phyloP scores from a whole-genome alignment of 2,113 vertebrate genomes.

The Zosterops hypoxanthus region DNA sequence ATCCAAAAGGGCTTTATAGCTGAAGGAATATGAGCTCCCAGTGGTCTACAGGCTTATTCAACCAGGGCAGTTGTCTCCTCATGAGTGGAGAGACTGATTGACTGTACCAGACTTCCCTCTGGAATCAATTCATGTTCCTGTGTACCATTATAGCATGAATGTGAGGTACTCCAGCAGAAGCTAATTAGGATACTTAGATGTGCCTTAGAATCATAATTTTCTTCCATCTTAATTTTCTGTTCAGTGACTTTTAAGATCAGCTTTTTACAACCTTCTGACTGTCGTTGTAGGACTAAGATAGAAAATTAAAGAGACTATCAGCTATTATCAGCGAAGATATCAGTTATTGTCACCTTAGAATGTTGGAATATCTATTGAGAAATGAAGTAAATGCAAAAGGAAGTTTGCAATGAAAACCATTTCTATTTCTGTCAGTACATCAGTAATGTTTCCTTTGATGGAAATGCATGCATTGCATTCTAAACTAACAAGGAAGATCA shows the following conservation, averaged over 20 bases:
- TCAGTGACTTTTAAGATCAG: constrained; percentile 14
- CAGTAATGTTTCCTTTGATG: constrained; percentile 31
- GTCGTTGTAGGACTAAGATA: background rate
- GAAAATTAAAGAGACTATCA: background rate
- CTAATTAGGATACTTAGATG: constrained; percentile 17
- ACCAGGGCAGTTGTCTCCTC: constrained; percentile 10
- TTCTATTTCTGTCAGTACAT: constrained; percentile 17
- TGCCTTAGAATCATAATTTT: constrained; percentile 26
- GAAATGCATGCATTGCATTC: background rate
- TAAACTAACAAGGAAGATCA: background rate
- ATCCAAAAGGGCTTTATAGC: constrained; percentile 33
- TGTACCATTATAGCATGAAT: background rate
- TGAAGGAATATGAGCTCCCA: constrained; percentile 44
- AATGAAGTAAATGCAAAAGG: constrained; percentile 41
- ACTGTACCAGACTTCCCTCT: constrained; percentile 6
- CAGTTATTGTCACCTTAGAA: background rate
- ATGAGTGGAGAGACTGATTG: constrained; percentile 7
- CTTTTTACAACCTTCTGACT: constrained; percentile 31
- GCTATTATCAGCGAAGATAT: background rate
- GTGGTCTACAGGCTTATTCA: constrained; percentile 36
- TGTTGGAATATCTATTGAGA: constrained; percentile 1
- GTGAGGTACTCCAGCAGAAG: background rate
- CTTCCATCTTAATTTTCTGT: constrained; percentile 40
- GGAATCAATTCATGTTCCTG: background rate
- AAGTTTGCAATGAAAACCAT: constrained; percentile 20